Conservation (phyloP, 2,888 invertebrate species). For the Busseola fusca region DNA sequence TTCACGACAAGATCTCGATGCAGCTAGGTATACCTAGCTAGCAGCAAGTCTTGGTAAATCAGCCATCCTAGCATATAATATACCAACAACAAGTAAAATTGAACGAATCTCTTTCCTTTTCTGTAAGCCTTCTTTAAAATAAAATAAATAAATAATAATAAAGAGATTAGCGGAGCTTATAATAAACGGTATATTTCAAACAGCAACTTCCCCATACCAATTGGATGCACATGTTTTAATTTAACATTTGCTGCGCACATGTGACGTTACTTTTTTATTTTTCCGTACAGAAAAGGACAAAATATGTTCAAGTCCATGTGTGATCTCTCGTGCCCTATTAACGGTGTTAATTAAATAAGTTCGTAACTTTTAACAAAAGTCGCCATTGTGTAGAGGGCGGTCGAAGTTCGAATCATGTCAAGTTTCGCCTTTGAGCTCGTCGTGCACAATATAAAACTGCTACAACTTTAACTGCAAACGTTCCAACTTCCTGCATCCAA, state of each 20-base stretch:
- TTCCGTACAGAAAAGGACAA: conserved; percentile 41
- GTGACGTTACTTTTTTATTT: conserved; percentile 58
- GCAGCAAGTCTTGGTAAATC: too few species aligned
- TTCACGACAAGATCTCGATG: background rate
- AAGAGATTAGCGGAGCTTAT: conserved; percentile 6
- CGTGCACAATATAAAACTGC: conserved; percentile 3
- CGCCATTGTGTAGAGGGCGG: conserved; percentile 10
- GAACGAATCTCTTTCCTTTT: background rate
- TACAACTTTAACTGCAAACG: conserved; percentile 25
- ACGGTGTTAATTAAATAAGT: conserved; percentile 21
- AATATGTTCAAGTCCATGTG: conserved; percentile 41
- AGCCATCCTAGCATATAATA: too few species aligned
- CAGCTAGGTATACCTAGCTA: background rate
- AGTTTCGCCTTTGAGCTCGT: conserved; percentile 16
- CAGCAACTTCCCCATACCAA: conserved; percentile 41
- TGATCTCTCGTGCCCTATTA: conserved; percentile 10
- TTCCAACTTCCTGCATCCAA: conserved; percentile 35
- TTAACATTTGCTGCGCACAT: conserved; percentile 63
- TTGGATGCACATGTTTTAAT: conserved; percentile 51
- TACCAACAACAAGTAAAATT: background rate
- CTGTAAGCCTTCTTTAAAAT: too few species aligned
- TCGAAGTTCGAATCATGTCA: conserved; percentile 34
- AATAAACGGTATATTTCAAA: conserved; percentile 15
- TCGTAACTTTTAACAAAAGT: conserved; percentile 25
- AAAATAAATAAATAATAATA: background rate